phyloP scores from a whole-genome alignment of 2,888 invertebrate species.

The Sturmia bella region DNA sequence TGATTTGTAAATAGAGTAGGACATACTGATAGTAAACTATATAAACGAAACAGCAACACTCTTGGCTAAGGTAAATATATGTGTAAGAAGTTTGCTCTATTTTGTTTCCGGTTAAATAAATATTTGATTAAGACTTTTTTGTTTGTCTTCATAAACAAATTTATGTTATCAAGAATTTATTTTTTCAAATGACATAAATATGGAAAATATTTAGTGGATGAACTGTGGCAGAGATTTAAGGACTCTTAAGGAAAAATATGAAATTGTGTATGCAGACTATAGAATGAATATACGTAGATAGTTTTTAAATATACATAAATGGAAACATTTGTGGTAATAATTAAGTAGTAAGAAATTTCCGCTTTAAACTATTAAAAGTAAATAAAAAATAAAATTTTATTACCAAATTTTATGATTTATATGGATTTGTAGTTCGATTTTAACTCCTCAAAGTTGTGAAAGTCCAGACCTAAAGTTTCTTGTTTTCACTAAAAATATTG shows the following conservation, averaged over 20 bases:
- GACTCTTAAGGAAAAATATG: neutral
- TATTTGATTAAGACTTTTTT: slow-evolving; percentile 54
- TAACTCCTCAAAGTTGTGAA: too few species aligned
- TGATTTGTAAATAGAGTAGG: slow-evolving; percentile 70
- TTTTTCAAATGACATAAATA: slow-evolving; percentile 43
- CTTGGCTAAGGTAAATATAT: neutral
- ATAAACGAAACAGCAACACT: slow-evolving; percentile 9
- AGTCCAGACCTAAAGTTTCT: too few species aligned
- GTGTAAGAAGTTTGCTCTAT: slow-evolving; percentile 21
- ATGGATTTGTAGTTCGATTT: too few species aligned
- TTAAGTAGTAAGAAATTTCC: too few species aligned
- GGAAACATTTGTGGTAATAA: too few species aligned
- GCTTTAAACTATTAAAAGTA: too few species aligned
- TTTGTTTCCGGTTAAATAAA: slow-evolving; percentile 66
- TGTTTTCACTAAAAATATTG: too few species aligned
- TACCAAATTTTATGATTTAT: too few species aligned
- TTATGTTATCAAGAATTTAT: slow-evolving; percentile 48
- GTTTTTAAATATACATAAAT: too few species aligned
- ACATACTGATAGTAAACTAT: slow-evolving; percentile 66
- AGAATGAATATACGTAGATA: too few species aligned
- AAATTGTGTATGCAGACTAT: too few species aligned
- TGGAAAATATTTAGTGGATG: slow-evolving; percentile 10
- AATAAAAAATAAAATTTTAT: too few species aligned
- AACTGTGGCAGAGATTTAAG: slow-evolving; percentile 13
- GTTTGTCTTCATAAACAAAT: neutral